These are phyloP conservation scores for Calameuta pallipes DNA, from an alignment of 2,888 invertebrate species.

Conservation along the genomic window DNA sequence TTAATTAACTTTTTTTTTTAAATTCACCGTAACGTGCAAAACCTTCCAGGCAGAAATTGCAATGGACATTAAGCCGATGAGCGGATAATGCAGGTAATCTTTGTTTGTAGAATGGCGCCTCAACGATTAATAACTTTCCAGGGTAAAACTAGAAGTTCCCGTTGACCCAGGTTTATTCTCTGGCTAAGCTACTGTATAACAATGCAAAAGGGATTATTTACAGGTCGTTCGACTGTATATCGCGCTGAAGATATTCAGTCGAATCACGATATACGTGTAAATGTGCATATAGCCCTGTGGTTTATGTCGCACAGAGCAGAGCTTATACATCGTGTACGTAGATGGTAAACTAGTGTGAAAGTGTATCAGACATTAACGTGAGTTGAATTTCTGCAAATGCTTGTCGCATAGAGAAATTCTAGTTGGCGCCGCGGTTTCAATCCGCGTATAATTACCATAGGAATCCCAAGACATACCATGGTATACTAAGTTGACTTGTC, in stretches of 20 bases:
- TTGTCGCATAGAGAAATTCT: not conserved
- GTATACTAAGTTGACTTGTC: not conserved
- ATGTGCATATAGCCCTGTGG: not conserved
- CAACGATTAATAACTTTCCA: not conserved
- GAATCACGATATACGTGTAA: not conserved
- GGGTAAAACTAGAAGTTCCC: not conserved
- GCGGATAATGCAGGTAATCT: not conserved
- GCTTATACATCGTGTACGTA: not conserved
- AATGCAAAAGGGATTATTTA: not conserved
- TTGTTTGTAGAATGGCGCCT: not conserved
- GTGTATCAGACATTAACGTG: not conserved
- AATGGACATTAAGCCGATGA: not conserved
- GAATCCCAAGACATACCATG: slow-evolving; percentile 11
- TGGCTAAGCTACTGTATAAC: not conserved
- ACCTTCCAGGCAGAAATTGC: not conserved
- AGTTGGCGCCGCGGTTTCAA: slow-evolving; percentile 34
- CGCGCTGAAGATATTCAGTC: not conserved
- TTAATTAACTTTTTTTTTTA: not conserved
- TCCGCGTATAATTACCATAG: slow-evolving; percentile 38
- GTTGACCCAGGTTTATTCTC: not conserved
- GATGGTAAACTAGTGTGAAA: not conserved
- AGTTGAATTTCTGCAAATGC: not conserved
- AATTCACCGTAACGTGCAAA: not conserved
- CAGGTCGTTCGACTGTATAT: not conserved
- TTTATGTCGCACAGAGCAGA: not conserved